These are phyloP conservation scores for Tiliqua scincoides DNA, from an alignment of 2,113 vertebrate genomes.

Conservation along the genomic window DNA sequence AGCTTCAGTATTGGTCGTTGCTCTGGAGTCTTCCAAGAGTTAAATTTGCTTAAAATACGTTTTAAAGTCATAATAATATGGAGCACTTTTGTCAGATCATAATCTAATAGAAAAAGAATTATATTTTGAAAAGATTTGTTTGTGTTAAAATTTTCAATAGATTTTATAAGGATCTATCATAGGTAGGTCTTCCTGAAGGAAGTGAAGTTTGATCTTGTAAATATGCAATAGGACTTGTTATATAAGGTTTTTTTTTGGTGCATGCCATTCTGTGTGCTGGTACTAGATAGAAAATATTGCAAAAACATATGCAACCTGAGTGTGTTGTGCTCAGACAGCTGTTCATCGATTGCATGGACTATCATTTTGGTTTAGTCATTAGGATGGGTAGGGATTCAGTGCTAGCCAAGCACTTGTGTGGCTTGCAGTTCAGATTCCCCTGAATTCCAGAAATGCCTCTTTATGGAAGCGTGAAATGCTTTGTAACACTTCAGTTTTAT, in stretches of 20 bases:
- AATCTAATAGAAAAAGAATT: neutral
- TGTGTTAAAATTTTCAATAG: neutral
- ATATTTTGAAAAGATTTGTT: neutral
- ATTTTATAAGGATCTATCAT: neutral
- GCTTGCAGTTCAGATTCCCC: neutral
- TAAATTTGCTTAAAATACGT: neutral
- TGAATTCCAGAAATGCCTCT: neutral
- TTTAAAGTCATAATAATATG: too few relatives aligned
- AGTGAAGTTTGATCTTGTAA: neutral
- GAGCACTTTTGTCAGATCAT: neutral
- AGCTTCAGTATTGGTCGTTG: neutral
- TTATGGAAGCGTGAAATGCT: neutral
- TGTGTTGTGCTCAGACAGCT: neutral
- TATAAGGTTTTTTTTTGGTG: neutral
- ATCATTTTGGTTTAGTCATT: neutral
- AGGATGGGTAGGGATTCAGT: neutral
- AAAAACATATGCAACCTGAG: neutral
- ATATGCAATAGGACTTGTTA: neutral
- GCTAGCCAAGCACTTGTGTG: neutral
- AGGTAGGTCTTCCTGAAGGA: neutral
- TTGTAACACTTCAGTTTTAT: neutral
- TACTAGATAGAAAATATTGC: neutral
- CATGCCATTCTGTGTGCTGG: neutral
- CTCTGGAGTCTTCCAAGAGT: neutral
- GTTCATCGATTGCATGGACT: neutral